Percentiles rank a stretch among this genome's conserved stretches.
Evolutionary conservation across 37 sponge, comb jelly and placozoan species (phyloP).

Genomic region (Eunapius fragilis): DNA sequence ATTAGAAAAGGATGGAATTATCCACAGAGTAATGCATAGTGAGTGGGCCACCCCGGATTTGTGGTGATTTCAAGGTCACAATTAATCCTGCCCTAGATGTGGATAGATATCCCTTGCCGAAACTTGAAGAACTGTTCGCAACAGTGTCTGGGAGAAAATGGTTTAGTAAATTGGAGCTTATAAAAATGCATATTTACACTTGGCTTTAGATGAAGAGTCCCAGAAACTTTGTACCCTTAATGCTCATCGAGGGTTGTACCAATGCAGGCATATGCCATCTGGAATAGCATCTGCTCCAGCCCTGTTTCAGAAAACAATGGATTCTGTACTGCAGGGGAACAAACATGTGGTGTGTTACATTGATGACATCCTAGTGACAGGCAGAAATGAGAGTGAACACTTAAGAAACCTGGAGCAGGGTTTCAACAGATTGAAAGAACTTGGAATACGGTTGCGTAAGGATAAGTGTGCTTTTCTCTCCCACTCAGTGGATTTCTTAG

Average conservation of each 20-base stretch:
- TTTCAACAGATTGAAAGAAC: too few relatives aligned
- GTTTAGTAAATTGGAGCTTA: constrained; percentile 53
- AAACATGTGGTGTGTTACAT: constrained; percentile 1
- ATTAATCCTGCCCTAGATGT: constrained; percentile 42
- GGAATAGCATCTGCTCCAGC: constrained; percentile 35
- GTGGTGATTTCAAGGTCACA: constrained; percentile 54
- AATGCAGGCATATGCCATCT: constrained; percentile 13
- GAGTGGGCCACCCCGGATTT: constrained; percentile 62
- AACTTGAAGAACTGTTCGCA: constrained; percentile 36
- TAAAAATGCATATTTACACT: constrained; percentile 36
- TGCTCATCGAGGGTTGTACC: constrained; percentile 53
- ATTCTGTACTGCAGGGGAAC: not conserved
- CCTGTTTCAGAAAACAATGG: constrained; percentile 7
- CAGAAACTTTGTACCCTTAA: too few relatives aligned
- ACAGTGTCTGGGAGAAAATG: constrained; percentile 24
- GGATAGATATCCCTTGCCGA: constrained; percentile 50
- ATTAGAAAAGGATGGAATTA: constrained; percentile 31
- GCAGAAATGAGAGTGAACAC: too few relatives aligned
- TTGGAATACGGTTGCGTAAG: too few relatives aligned
- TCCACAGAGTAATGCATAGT: constrained; percentile 21
- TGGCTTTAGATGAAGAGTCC: constrained; percentile 27
- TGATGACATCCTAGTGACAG: not conserved
- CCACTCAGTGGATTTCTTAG: too few relatives aligned
- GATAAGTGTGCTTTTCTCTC: too few relatives aligned
- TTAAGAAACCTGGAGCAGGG: too few relatives aligned